These are phyloP conservation scores for Thymelicus lineola DNA, from an alignment of 2,888 invertebrate species.

Conservation along the genomic window DNA sequence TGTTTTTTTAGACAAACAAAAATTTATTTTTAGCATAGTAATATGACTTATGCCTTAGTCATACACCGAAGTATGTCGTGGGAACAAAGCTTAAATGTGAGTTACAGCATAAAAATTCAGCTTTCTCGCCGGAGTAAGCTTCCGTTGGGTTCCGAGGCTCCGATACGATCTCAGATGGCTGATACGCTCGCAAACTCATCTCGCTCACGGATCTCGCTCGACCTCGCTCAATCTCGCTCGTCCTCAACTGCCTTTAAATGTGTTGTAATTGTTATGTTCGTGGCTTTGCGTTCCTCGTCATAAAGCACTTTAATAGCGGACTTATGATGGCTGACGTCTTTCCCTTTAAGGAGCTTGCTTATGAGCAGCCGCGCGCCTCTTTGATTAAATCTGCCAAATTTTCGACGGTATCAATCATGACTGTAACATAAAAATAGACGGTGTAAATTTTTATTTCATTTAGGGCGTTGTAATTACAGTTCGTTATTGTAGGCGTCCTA, in stretches of 20 bases:
- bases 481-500: too few relatives aligned
- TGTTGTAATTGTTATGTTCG: slow-evolving; percentile 43
- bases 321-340: slow-evolving; percentile 16
- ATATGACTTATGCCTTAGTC: slow-evolving; percentile 46
- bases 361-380: background rate
- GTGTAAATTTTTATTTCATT: too few relatives aligned
- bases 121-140: slow-evolving; percentile 74
- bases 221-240: slow-evolving; percentile 40
- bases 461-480: too few relatives aligned
- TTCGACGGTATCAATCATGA: slow-evolving; percentile 9
- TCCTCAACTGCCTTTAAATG: slow-evolving; percentile 36
- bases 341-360: slow-evolving; percentile 39
- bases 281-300: slow-evolving; percentile 37
- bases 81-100: slow-evolving; percentile 60
- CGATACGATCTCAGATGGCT: slow-evolving; percentile 73
- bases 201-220: slow-evolving; percentile 58
- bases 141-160: slow-evolving; percentile 64
- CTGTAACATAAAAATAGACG: too few relatives aligned
- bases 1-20: too few relatives aligned
- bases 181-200: slow-evolving; percentile 67
- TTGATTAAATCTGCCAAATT: slow-evolving; percentile 22
- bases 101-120: slow-evolving; percentile 72
- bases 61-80: slow-evolving; percentile 58
- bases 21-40: background rate
- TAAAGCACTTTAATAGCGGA: slow-evolving; percentile 40